phyloP scores from a whole-genome alignment of 2,888 invertebrate species.

The Alviniconcha strummeri region DNA sequence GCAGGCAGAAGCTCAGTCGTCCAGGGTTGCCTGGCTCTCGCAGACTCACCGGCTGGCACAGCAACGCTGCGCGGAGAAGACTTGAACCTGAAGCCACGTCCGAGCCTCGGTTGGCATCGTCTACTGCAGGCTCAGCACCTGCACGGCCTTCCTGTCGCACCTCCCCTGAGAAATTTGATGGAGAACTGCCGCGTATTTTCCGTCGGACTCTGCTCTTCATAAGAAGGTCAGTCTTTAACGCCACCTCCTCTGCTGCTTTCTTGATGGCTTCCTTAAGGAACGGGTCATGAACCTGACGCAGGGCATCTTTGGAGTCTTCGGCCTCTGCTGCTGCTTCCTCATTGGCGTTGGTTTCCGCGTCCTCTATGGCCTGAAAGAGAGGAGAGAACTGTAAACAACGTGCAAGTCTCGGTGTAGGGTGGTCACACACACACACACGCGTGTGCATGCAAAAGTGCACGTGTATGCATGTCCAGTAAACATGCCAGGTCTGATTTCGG shows the following conservation, averaged over 20 bases:
- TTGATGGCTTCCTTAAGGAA: slow-evolving; percentile 1
- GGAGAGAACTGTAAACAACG: too few relatives aligned
- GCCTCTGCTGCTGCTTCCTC: not conserved
- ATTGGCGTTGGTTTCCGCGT: not conserved
- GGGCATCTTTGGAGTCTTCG: not conserved
- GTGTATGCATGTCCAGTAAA: too few relatives aligned
- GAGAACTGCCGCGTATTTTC: not conserved
- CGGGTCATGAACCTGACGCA: not conserved
- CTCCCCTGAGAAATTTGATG: not conserved
- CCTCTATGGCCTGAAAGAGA: slow-evolving; percentile 8
- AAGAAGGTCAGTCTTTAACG: not conserved
- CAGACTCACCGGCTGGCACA: slow-evolving; percentile 11
- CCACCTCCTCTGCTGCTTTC: not conserved
- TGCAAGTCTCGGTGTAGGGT: too few relatives aligned
- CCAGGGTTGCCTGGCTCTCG: slow-evolving; percentile 11
- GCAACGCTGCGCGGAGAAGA: slow-evolving; percentile 20
- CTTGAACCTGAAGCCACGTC: not conserved
- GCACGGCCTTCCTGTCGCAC: not conserved
- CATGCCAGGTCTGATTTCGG: too few relatives aligned
- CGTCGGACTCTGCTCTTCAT: not conserved
- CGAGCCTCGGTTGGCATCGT: not conserved
- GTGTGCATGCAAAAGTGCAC: too few relatives aligned
- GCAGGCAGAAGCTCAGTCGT: too few relatives aligned
- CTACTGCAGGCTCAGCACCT: too few relatives aligned
- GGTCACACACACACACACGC: too few relatives aligned